phyloP scores from a whole-genome alignment of 2,888 invertebrate species.

The Mycalesis mineus region DNA sequence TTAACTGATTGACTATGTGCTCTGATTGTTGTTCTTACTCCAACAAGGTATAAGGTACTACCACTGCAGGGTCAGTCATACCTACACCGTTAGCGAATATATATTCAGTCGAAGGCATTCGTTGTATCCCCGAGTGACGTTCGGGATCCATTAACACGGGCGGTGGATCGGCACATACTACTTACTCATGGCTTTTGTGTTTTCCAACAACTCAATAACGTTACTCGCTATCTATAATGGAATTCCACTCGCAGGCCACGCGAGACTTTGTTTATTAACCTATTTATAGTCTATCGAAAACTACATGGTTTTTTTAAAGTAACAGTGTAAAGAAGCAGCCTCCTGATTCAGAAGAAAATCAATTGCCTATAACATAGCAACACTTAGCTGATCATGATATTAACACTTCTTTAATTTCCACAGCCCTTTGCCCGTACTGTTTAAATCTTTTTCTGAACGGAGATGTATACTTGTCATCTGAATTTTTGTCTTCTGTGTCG shows the following conservation, averaged over 20 bases:
- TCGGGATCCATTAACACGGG: constrained; percentile 47
- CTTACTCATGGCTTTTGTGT: constrained; percentile 47
- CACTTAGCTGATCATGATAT: too few relatives aligned
- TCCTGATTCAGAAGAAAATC: too few relatives aligned
- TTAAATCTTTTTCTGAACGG: too few relatives aligned
- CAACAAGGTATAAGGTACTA: not conserved
- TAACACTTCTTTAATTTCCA: too few relatives aligned
- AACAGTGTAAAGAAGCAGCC: too few relatives aligned
- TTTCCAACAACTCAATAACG: constrained; percentile 67
- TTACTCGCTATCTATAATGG: constrained; percentile 68
- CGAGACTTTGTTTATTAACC: constrained; percentile 42
- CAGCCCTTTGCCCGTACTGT: too few relatives aligned
- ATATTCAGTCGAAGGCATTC: constrained; percentile 41
- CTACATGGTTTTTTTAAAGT: too few relatives aligned
- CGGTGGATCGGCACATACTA: constrained; percentile 49
- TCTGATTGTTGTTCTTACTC: not conserved
- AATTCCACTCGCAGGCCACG: constrained; percentile 64
- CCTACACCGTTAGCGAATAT: constrained; percentile 28
- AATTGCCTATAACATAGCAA: too few relatives aligned
- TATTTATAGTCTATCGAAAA: too few relatives aligned
- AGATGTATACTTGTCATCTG: too few relatives aligned
- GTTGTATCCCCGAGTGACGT: constrained; percentile 41
- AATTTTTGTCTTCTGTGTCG: too few relatives aligned
- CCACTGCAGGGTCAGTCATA: not conserved
- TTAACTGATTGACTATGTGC: too few relatives aligned